Evolutionary conservation across 1,140 invertebrate species (phyloP), one percentile per base, ranked within the genome.

Genomic region (Druon quercuslanigerum): DNA sequence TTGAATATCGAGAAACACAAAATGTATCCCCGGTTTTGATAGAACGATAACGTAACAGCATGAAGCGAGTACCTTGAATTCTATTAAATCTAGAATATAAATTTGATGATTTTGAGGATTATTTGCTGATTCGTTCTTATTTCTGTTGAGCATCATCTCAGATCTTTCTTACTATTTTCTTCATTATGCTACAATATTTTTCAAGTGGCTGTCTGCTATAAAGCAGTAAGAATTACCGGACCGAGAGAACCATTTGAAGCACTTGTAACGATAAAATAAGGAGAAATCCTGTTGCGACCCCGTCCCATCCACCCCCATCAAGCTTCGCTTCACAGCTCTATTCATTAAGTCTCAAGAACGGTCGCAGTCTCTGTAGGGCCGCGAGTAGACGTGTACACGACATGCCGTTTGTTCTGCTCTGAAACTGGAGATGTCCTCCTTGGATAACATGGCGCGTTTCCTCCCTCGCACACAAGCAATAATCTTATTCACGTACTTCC

Each of bases 371-470:
- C 83, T 84, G 80, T 81, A 85, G 83, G 75, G 78, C 83, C 81
- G 79, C 81, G 76, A 71, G 84, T 79, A 83, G 81, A 85, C 83
- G 82, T 82, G 83, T 85, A 84, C 79, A 83, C 81, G 86, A 86
- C 87, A 80, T 85, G 84, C 79, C 87, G 80, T 86, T 87, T 86
- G 85, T 87, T 88, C 82, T 84, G 70, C 83, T 72, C 78, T 82
- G 84, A 88, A 88, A 88, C 84, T 84, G 80, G 83, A 88, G 87
- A 87, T 86, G 85, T 83, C 83, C 84, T 84, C 78, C 82, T 85
- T 78, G 81, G 80, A 85, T 87, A 88, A 86, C 85, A 66, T 66
- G 60, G 60, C 25, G 60, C 60, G 60, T 33, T 66, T 66, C 60
- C 60, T 82, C 72, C 60, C 33, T 40, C 40, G 60, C 25, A 66